Evolutionary conservation across 2,797 vertebrate species (phyloP).

Genomic region (Octomys mimax): DNA sequence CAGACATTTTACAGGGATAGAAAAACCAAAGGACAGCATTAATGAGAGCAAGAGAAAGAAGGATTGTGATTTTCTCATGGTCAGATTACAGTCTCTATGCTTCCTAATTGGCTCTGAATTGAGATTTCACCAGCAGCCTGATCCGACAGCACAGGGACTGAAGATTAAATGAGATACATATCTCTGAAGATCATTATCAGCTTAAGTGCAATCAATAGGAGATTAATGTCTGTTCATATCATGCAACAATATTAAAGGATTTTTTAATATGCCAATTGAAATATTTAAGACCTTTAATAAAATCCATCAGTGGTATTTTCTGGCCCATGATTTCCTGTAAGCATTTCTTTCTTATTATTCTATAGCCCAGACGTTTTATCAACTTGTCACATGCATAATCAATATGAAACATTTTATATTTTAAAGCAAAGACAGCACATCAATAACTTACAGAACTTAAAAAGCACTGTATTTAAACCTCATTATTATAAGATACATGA

Average conservation of each 20-base stretch:
- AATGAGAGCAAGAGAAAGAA: neutral
- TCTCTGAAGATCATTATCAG: neutral
- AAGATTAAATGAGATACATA: neutral
- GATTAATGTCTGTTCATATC: neutral
- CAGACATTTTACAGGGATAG: neutral
- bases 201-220: neutral
- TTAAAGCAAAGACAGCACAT: conserved; percentile 49
- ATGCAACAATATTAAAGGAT: neutral
- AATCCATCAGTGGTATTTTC: conserved; percentile 9
- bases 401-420: conserved; percentile 28
- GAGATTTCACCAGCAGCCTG: neutral
- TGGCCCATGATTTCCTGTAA: conserved; percentile 15
- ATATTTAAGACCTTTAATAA: conserved; percentile 34
- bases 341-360: neutral
- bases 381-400: conserved; percentile 1
- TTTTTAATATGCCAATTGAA: neutral
- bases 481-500: neutral
- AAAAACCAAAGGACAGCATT: neutral
- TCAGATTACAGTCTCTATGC: neutral
- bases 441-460: conserved; percentile 55
- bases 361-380: neutral
- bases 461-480: conserved; percentile 37
- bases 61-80: neutral
- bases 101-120: neutral
- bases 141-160: neutral